Percentiles rank a stretch among this genome's conserved stretches.
These are phyloP conservation scores for Podotricha telesiphe DNA, from an alignment of 2,888 invertebrate species.

Conservation along the genomic window DNA sequence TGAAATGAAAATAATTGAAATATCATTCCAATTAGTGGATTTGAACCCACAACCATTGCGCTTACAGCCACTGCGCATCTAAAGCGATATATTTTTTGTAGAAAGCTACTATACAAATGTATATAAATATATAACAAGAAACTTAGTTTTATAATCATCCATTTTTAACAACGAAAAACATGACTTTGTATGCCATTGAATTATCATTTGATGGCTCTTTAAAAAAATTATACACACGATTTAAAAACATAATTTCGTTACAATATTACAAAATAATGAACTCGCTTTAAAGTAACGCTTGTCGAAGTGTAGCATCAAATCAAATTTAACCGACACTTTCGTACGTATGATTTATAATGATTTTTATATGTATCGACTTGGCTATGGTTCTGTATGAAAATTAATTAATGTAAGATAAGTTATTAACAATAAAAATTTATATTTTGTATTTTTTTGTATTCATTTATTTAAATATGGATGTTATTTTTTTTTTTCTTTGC, in stretches of 20 bases:
- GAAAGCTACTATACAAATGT: conserved; percentile 11
- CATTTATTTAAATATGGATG: too few species aligned
- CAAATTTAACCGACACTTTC: conserved; percentile 13
- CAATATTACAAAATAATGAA: conserved; percentile 25
- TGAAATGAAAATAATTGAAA: too few species aligned
- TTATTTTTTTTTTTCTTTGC: too few species aligned
- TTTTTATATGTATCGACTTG: not conserved
- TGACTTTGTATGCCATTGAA: conserved; percentile 10
- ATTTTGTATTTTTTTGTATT: too few species aligned
- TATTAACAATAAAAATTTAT: too few species aligned
- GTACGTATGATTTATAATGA: conserved; percentile 1
- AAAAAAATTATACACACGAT: conserved; percentile 13
- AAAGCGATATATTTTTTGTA: not conserved
- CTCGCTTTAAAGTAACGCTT: conserved; percentile 1
- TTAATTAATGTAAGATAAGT: not conserved
- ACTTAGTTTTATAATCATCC: not conserved
- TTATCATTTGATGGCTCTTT: conserved; percentile 13
- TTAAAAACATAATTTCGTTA: conserved; percentile 21
- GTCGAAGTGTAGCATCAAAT: conserved; percentile 11
- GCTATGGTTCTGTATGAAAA: conserved; percentile 1
- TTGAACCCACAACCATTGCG: too few species aligned
- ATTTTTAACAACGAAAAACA: conserved; percentile 2
- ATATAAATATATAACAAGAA: not conserved
- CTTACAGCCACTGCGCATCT: too few species aligned
- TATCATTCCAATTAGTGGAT: too few species aligned